Base-by-base conservation (phyloP, 2,888 invertebrate genomes). In the Drosophila subsilvestris region DNA sequence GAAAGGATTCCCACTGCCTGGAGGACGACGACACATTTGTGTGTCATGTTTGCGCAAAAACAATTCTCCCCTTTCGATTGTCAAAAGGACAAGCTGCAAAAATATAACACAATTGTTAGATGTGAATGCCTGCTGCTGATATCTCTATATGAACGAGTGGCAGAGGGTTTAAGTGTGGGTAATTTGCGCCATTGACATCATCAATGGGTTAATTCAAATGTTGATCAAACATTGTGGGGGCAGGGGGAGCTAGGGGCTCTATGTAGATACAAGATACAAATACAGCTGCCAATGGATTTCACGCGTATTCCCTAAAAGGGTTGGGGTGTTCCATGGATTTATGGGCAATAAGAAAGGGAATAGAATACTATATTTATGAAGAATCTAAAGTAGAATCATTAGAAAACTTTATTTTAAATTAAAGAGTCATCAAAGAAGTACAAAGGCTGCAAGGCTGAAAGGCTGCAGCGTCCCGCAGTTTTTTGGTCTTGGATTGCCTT, bases 31-130 rank as follows among this genome's bases (percentile, higher is more conserved):
- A 27, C 71, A 80, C 69, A 80, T 57, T 74, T 79, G 58, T 77
- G 55, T 75, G 74, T 73, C 75, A 81, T 78, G 70, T 84, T 84
- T 84, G 75, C 74, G 73, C 75, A 80, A 84, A 80, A 56, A 68
- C 44, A 44, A 63, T 50, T 56, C 63, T 59, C 62, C 79, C 43
- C 75, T 63, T 29, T 54, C 56, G 70, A 72, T 74, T 76, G 69
- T 61, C 63, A 57, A 63, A 49, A 43, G 22, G 37, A 8, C 82
- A 85, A 82, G 83, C 82, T 83, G 86, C 78, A 83, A 80, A 71
- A 80, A 63, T 66, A 17, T 62, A 73, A 53, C 29, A 56, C 47
- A 63, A 55, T 71, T 55, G 71, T 55, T 54, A 42, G 71, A 70
- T 63, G 14, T 45, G n/a, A 8, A 37, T 32, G 37, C 47, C 10